phyloP scores from a whole-genome alignment of 2,888 invertebrate genomes.

The Peribatodes rhomboidaria region DNA sequence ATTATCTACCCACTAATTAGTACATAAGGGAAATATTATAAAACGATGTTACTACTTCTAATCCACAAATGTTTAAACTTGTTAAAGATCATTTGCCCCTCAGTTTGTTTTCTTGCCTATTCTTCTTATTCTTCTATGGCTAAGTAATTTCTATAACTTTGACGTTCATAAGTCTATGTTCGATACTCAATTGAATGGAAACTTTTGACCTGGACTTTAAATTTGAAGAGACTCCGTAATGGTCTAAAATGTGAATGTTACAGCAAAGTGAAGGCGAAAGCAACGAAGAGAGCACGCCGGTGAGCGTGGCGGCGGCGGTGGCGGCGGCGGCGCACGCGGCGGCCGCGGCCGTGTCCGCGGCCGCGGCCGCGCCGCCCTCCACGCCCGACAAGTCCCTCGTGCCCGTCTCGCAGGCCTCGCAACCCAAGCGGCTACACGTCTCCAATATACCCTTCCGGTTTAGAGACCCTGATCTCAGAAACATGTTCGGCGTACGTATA shows the following conservation, averaged over 20 bases:
- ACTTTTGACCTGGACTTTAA: too few species aligned
- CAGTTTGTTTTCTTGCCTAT: too few species aligned
- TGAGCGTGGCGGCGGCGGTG: slow-evolving; percentile 77
- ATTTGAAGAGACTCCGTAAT: background rate
- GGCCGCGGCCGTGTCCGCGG: slow-evolving; percentile 64
- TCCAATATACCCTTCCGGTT: slow-evolving; percentile 99
- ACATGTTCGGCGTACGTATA: slow-evolving; percentile 98
- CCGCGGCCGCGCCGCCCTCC: slow-evolving; percentile 64
- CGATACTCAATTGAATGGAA: too few species aligned
- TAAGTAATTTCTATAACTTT: too few species aligned
- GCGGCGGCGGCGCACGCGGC: slow-evolving; percentile 60
- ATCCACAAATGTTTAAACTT: too few species aligned
- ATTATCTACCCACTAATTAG: too few species aligned
- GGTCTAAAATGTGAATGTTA: slow-evolving; percentile 28
- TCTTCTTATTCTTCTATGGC: too few species aligned
- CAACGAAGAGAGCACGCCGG: slow-evolving; percentile 84
- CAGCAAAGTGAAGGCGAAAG: slow-evolving; percentile 83
- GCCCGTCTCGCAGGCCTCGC: slow-evolving; percentile 83
- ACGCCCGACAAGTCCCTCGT: slow-evolving; percentile 84
- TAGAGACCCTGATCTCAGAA: slow-evolving; percentile 98
- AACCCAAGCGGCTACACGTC: slow-evolving; percentile 98
- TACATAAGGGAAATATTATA: too few species aligned
- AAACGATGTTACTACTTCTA: too few species aligned
- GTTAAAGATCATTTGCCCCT: background rate
- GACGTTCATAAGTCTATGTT: too few species aligned